A percentile compares a stretch with the other conserved stretches of the same genome.
Conservation (phyloP, 2,797 vertebrate species). For the Setipinna tenuifilis region DNA sequence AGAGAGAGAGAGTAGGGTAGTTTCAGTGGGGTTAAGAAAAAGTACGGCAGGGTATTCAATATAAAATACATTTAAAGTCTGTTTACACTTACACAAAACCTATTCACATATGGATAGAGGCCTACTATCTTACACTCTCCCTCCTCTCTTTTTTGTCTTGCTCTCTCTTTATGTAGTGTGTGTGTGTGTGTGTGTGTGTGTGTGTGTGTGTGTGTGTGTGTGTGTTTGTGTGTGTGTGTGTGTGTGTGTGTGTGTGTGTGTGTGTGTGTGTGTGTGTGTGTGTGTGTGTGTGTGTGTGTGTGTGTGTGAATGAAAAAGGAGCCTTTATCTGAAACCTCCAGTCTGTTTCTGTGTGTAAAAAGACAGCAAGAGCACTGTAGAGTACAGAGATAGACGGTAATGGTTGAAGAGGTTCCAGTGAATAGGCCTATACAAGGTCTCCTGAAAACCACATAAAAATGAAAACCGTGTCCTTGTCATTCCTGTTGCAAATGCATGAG, state of each 20-base stretch:
- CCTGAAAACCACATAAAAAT: background rate
- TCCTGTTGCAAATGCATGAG: background rate
- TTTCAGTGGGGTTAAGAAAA: no score
- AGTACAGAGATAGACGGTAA: background rate
- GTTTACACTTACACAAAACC: background rate
- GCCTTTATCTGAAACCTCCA: no score
- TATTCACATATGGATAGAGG: background rate
- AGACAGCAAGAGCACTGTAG: background rate
- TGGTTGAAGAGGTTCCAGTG: background rate
- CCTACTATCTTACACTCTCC: background rate
- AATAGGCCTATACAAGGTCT: background rate
- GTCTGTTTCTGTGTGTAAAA: background rate
- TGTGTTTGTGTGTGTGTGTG: no score
- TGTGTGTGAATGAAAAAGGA: no score
- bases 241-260: no score
- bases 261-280: no score
- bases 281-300: no score
- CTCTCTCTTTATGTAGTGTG: no score
- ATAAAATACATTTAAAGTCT: background rate
- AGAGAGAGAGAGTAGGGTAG: background rate
- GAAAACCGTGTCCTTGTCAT: constrained; percentile 9
- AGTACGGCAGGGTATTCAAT: background rate
- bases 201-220: no score
- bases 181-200: no score
- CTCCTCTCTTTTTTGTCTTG: background rate